These are phyloP conservation scores for Drosophila heteroneura DNA, from an alignment of 2,888 invertebrate genomes.

Conservation along the genomic window DNA sequence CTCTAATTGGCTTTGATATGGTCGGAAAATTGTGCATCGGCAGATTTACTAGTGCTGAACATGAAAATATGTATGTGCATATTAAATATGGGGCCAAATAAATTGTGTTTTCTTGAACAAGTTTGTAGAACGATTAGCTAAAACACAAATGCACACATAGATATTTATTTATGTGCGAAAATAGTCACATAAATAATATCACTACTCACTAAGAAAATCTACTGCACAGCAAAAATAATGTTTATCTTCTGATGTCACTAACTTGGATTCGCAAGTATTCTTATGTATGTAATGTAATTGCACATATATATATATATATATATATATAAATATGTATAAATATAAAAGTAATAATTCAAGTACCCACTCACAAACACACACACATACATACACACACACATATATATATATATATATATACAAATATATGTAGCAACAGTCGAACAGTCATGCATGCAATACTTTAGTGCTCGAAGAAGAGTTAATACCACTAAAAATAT, in stretches of 20 bases:
- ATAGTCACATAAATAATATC: conserved; percentile 4
- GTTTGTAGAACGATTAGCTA: neutral
- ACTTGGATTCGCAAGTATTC: neutral
- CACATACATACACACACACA: neutral
- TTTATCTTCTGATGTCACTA: neutral
- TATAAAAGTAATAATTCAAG: conserved; percentile 12
- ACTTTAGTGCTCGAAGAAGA: conserved; percentile 6
- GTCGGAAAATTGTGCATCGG: neutral
- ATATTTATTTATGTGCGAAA: neutral
- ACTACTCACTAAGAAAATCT: conserved; percentile 12
- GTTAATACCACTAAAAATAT: neutral
- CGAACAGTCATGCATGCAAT: conserved; percentile 19
- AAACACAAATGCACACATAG: neutral
- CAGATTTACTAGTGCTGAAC: neutral
- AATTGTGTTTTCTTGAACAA: neutral
- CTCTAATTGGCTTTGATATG: neutral
- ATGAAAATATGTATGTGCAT: neutral
- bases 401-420: neutral
- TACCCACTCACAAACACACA: conserved; percentile 12
- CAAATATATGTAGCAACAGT: conserved; percentile 2
- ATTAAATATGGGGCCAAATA: conserved; percentile 1
- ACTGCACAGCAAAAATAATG: neutral
- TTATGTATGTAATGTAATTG: neutral
- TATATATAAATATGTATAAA: neutral
- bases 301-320: neutral